Base-by-base conservation (phyloP, 2,888 invertebrate genomes). In the Prosapia bicincta region DNA sequence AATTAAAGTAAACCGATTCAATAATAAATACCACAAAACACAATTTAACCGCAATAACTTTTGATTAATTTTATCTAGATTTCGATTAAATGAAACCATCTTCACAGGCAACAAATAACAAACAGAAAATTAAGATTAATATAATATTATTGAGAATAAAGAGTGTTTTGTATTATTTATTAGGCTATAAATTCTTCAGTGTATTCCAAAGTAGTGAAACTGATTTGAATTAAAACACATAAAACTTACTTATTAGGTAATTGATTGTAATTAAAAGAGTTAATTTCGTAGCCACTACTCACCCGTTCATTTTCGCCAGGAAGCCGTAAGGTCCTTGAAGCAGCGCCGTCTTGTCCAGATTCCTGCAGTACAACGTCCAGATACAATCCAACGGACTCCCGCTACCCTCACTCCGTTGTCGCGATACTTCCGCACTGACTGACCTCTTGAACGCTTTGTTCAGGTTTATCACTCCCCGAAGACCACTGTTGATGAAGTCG, bases 221-320 rank as follows among this genome's bases (percentile, higher is more conserved):
- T n/a, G n/a, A n/a, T n/a, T n/a, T n/a, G n/a, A n/a, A n/a, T n/a
- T n/a, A n/a, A n/a, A 66, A 66, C 66, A 66, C 20, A 9, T 15
- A 15, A 15, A 66, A 66, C 20, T 9, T 9, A 66, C 23, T 66
- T 15, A 66, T 15, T 66, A 15, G 20, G 20, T 9, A 15, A 66
- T 66, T 15, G 23, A 20, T 66, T 66, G 10, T 15, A n/a, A n/a
- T n/a, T n/a, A n/a, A n/a, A n/a, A n/a, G n/a, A n/a, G 23, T 66
- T 3, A 75, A 20, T 13, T n/a, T n/a, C n/a, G n/a, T n/a, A n/a
- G n/a, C n/a, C n/a, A n/a, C 30, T 5, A 80, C 83, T 83, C 79
- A 89, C 89, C 89, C 88, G 82, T 90, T 90, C 78, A 90, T 87
- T 80, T 88, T 87, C 0, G 89, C 89, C 83, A 89, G 87, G 1